These are phyloP conservation scores for Mastomys natalensis DNA, from an alignment of 2,113 vertebrate genomes.

Conservation along the genomic window DNA sequence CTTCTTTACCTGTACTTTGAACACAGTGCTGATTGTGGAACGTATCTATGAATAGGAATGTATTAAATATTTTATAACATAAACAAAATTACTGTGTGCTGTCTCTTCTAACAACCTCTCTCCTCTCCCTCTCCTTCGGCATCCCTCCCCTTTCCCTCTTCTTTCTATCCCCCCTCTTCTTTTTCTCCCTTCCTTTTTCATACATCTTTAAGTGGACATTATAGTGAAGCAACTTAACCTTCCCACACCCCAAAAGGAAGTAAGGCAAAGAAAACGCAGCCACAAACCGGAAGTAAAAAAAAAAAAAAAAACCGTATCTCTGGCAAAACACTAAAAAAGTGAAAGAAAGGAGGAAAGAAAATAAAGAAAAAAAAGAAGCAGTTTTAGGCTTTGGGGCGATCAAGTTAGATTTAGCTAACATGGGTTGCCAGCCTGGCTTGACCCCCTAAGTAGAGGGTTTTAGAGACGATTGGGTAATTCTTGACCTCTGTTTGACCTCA, in stretches of 20 bases:
- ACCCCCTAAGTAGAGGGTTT: slow-evolving; percentile 47
- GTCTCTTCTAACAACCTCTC: not conserved
- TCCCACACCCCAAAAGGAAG: slow-evolving; percentile 49
- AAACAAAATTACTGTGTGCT: not conserved
- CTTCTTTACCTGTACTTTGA: not conserved
- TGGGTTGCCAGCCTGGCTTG: slow-evolving; percentile 21
- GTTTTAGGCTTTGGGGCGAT: slow-evolving; percentile 5
- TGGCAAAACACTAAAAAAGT: not conserved
- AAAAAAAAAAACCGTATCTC: slow-evolving; percentile 63
- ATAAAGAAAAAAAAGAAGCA: not conserved
- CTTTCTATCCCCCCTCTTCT: not conserved
- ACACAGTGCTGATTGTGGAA: not conserved
- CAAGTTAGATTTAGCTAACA: slow-evolving; percentile 19
- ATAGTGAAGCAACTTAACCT: not conserved
- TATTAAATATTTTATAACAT: not conserved
- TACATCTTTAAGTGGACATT: not conserved
- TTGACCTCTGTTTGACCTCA: slow-evolving; percentile 68
- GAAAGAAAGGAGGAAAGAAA: not conserved
- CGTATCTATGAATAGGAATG: not conserved
- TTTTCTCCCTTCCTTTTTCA: not conserved
- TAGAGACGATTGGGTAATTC: slow-evolving; percentile 36
- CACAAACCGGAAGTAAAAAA: slow-evolving; percentile 79
- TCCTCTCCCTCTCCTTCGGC: not conserved
- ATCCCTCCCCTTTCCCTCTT: not conserved
- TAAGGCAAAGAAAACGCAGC: slow-evolving; percentile 52